Base-by-base conservation (phyloP, 2,113 vertebrate species). In the Chascanopsetta lugubris region DNA sequence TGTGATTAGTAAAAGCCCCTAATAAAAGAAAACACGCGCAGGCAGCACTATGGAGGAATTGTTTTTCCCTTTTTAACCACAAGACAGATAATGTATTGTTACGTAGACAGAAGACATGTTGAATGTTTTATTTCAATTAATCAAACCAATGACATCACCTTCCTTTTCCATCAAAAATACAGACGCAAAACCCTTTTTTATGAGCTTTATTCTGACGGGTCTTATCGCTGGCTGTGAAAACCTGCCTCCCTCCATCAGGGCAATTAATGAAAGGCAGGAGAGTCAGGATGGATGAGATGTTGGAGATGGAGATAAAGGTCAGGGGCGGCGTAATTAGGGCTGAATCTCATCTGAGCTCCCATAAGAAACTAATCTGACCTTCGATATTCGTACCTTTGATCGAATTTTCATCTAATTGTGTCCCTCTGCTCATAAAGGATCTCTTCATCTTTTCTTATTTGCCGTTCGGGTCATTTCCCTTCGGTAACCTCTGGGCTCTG, bases 1-100 rank as follows among this genome's bases (percentile, higher is more conserved):
- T 76, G 80, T 45, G 77, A 90, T 88, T 88, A 86, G 83, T 42
- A 72, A n/a, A n/a, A 75, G 50, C 57, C 68, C 60, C 47, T 59
- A 49, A 71, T 69, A 45, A 75, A 62, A 67, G 45, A 70, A 65
- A 84, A 69, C 56, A 36, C 47, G 50, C 53, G 15, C 11, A 24
- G 20, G 48, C 51, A 69, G 53, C 4, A 2, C 32, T 53, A 10
- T 43, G 58, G 27, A 64, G 32, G n/a, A 25, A 18, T 13, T 34
- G 3, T 15, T 49, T 32, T 36, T 5, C 13, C n/a, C 29, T 20
- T 22, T 61, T 42, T 29, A 8, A 13, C 24, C 21, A 43, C 13
- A 40, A 62, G 15, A 21, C 24, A n/a, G 7, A 61, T 36, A 3
- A 6, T 9, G 13, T n/a, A 11, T 53, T 6, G 25, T 26, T 42